phyloP scores from a whole-genome alignment of 2,888 invertebrate genomes.

The Drosophila borborema region DNA sequence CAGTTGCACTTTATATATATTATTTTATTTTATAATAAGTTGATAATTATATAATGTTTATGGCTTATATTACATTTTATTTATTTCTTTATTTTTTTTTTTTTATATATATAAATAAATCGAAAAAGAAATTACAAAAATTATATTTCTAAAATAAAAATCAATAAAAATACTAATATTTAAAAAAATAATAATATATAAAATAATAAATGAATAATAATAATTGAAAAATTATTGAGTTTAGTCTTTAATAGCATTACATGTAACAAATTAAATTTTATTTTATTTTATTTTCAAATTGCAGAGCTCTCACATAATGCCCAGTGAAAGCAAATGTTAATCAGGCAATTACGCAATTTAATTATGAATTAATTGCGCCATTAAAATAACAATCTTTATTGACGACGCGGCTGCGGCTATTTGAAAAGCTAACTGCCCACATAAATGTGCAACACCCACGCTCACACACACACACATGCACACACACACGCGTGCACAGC shows the following conservation, averaged over 20 bases:
- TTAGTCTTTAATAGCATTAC: background rate
- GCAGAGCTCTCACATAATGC: slow-evolving; percentile 12
- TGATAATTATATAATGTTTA: too few relatives aligned
- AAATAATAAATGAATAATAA: background rate
- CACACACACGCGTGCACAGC: slow-evolving; percentile 13
- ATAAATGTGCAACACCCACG: slow-evolving; percentile 69
- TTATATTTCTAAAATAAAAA: too few relatives aligned
- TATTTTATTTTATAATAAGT: too few relatives aligned
- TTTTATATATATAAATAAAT: too few relatives aligned
- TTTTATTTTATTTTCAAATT: background rate
- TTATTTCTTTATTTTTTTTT: background rate
- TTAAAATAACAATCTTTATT: slow-evolving; percentile 75
- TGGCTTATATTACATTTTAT: background rate
- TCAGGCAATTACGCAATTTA: slow-evolving; percentile 77
- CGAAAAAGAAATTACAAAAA: too few relatives aligned
- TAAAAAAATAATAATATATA: background rate
- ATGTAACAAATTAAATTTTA: background rate
- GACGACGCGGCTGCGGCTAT: slow-evolving; percentile 66
- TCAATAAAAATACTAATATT: too few relatives aligned
- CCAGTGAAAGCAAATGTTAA: slow-evolving; percentile 58
- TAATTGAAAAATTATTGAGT: background rate
- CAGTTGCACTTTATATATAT: too few relatives aligned
- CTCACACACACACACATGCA: slow-evolving; percentile 12
- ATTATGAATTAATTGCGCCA: slow-evolving; percentile 78
- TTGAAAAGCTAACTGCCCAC: slow-evolving; percentile 71